phyloP scores from a whole-genome alignment of 2,888 invertebrate species.

The Marronus borbonicus region DNA sequence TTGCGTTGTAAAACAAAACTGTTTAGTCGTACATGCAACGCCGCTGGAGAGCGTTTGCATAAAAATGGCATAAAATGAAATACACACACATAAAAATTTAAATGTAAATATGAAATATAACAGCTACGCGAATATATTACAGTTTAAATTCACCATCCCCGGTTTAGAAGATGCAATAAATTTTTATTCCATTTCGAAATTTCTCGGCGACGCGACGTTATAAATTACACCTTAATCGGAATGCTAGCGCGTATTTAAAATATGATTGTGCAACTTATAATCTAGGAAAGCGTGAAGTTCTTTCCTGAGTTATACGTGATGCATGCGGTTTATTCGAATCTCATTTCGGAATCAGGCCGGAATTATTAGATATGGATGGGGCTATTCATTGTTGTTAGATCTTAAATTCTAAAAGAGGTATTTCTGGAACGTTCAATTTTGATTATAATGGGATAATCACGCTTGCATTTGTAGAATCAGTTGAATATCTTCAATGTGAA shows the following conservation, averaged over 20 bases:
- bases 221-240: constrained; percentile 25
- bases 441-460: too few species aligned
- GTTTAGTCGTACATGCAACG: constrained; percentile 33
- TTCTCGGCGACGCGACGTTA: neutral
- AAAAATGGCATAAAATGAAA: constrained; percentile 36
- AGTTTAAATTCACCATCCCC: constrained; percentile 18
- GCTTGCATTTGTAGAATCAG: too few species aligned
- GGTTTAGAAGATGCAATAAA: constrained; percentile 14
- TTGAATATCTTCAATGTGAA: too few species aligned
- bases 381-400: too few species aligned
- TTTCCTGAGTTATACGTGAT: too few species aligned
- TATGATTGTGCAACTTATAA: neutral
- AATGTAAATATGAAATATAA: constrained; percentile 42
- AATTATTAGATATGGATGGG: too few species aligned
- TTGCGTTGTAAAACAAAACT: constrained; percentile 15
- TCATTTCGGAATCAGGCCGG: too few species aligned
- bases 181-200: constrained; percentile 25
- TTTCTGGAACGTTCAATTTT: too few species aligned
- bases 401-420: too few species aligned
- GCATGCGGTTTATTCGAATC: too few species aligned
- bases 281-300: too few species aligned
- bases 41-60: constrained; percentile 17
- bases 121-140: constrained; percentile 3
- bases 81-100: constrained; percentile 40
- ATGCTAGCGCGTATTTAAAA: neutral